Conservation (phyloP, 2,888 invertebrate genomes). For the Lycophotia porphyrea region DNA sequence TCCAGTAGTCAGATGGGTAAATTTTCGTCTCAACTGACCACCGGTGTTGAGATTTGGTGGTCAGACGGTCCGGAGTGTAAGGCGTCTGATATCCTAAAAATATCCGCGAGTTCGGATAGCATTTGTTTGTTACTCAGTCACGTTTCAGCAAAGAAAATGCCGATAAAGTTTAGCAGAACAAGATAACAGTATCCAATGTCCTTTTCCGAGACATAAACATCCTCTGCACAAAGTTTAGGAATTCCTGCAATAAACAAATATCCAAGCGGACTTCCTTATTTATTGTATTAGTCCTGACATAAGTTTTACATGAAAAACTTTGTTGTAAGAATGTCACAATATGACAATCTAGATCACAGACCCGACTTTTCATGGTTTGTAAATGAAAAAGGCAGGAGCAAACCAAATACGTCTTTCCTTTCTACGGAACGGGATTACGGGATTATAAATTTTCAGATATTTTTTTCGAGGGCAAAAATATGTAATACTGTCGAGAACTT, state of each 20-base stretch:
- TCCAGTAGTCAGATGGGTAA: no score
- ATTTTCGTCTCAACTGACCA: no score
- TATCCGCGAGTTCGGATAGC: conserved; percentile 14
- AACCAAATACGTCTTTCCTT: neutral
- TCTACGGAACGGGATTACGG: no score
- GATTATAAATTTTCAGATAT: neutral
- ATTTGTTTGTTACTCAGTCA: conserved; percentile 59
- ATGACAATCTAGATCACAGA: conserved; percentile 14
- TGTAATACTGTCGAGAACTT: neutral
- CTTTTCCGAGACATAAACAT: conserved; percentile 57
- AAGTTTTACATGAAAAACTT: conserved; percentile 47
- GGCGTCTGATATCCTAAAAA: conserved; percentile 1
- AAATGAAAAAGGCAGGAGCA: neutral
- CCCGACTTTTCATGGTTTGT: neutral
- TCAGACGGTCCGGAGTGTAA: no score
- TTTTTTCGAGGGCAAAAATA: neutral
- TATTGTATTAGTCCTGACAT: conserved; percentile 45
- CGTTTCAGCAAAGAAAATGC: conserved; percentile 50
- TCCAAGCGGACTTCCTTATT: conserved; percentile 49
- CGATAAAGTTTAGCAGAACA: conserved; percentile 60
- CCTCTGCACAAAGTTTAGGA: conserved; percentile 52
- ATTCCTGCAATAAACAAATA: conserved; percentile 57
- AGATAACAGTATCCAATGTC: conserved; percentile 58
- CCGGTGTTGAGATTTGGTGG: no score
- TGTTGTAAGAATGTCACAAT: conserved; percentile 20